Evolutionary conservation across 2,113 vertebrate genomes (phyloP).

Genomic region (Synchiropus splendidus): DNA sequence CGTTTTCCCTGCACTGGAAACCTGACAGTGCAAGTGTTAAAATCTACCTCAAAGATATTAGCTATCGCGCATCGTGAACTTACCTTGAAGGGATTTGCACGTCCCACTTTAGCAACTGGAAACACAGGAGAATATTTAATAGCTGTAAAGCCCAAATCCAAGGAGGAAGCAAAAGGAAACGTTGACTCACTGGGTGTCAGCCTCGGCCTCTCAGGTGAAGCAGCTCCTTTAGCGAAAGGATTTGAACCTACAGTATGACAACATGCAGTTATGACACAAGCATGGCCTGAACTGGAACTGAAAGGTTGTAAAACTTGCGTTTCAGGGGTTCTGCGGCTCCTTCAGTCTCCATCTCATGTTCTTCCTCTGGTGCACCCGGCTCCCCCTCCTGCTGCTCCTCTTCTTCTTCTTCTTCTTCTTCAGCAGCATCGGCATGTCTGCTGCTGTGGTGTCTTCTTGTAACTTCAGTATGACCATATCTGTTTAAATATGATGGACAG

Average conservation of each 20-base stretch:
- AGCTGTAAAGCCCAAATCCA: too few species aligned
- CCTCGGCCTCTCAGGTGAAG: conserved; percentile 51
- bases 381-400: conserved; percentile 43
- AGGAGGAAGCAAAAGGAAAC: background rate
- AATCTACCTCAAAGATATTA: background rate
- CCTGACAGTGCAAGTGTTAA: conserved; percentile 48
- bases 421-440: too few species aligned
- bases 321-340: conserved; percentile 53
- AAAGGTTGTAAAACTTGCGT: conserved; percentile 50
- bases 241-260: conserved; percentile 59
- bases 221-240: conserved; percentile 61
- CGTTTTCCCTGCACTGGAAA: conserved; percentile 65
- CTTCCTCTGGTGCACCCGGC: conserved; percentile 48
- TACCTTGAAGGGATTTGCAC: conserved; percentile 95
- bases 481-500: conserved; percentile 5
- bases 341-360: conserved; percentile 40
- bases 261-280: too few species aligned
- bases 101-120: conserved; percentile 65
- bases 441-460: conserved; percentile 17
- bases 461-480: conserved; percentile 34
- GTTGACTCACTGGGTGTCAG: conserved; percentile 68
- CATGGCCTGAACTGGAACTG: background rate
- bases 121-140: background rate
- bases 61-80: conserved; percentile 5
- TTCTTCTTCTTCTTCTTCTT: conserved; percentile 48